Percentiles rank a stretch among this genome's conserved stretches.
Conservation (phyloP, 2,113 vertebrate genomes). For the Bagarius yarrelli region DNA sequence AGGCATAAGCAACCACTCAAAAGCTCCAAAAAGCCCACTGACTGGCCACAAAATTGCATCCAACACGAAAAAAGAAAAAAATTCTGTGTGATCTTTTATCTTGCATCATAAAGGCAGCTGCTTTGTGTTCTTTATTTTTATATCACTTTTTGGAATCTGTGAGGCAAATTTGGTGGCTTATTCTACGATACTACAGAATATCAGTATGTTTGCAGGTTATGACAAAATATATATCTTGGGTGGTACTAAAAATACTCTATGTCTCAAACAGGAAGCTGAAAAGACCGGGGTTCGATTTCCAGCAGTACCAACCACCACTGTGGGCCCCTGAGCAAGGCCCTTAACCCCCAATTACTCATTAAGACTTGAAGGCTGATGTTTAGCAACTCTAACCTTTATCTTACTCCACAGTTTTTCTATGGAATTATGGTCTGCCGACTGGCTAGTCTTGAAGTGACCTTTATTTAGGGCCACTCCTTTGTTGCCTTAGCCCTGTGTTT, state of each 20-base stretch:
- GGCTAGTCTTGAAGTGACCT: too few species aligned
- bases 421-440: too few species aligned
- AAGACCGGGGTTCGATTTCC: too few species aligned
- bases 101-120: conserved; percentile 37
- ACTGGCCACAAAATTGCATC: conserved; percentile 31
- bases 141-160: conserved; percentile 35
- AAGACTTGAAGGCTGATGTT: too few species aligned
- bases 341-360: too few species aligned
- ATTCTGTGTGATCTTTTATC: conserved; percentile 36
- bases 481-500: too few species aligned
- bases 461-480: too few species aligned
- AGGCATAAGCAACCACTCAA: conserved; percentile 41
- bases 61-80: conserved; percentile 36
- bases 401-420: too few species aligned
- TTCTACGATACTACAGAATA: conserved; percentile 37
- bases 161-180: conserved; percentile 36
- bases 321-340: too few species aligned
- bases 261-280: neutral
- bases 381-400: too few species aligned
- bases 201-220: conserved; percentile 31
- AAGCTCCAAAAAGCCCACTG: conserved; percentile 44
- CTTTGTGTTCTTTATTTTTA: conserved; percentile 44
- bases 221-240: conserved; percentile 20
- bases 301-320: too few species aligned
- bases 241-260: conserved; percentile 9